phyloP scores from a whole-genome alignment of 2,888 invertebrate species.

The Urechis unicinctus region DNA sequence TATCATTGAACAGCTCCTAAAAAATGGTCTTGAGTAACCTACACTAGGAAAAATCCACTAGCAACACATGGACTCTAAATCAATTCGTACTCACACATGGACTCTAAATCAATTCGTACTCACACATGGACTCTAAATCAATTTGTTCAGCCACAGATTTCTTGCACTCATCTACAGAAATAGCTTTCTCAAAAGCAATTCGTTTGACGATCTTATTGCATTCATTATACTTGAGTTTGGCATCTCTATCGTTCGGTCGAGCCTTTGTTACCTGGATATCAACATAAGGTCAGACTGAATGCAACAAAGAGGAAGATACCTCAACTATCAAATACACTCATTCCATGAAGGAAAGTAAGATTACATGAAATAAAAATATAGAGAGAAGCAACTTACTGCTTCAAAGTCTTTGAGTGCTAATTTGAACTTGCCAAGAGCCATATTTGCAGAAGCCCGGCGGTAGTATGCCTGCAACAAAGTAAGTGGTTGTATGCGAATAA shows the following conservation, averaged over 20 bases:
- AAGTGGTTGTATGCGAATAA: constrained; percentile 1
- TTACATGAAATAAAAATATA: not conserved
- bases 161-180: constrained; percentile 83
- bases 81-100: too few relatives aligned
- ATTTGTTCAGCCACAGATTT: constrained; percentile 71
- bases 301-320: not conserved
- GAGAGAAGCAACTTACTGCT: constrained; percentile 60
- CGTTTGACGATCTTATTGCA: constrained; percentile 93
- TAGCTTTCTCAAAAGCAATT: constrained; percentile 93
- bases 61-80: too few relatives aligned
- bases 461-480: constrained; percentile 70
- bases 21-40: too few relatives aligned
- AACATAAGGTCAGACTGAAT: constrained; percentile 2
- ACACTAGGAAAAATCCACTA: not conserved
- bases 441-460: constrained; percentile 88
- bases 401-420: constrained; percentile 94
- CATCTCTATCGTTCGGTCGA: constrained; percentile 89
- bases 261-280: constrained; percentile 84
- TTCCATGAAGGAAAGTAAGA: too few relatives aligned
- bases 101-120: constrained; percentile 20
- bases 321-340: too few relatives aligned
- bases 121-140: constrained; percentile 85
- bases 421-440: constrained; percentile 97
- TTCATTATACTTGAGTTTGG: constrained; percentile 82
- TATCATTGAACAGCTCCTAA: not conserved